Evolutionary conservation across 2,113 vertebrate species (phyloP).

Genomic region (Regulus satrapa): DNA sequence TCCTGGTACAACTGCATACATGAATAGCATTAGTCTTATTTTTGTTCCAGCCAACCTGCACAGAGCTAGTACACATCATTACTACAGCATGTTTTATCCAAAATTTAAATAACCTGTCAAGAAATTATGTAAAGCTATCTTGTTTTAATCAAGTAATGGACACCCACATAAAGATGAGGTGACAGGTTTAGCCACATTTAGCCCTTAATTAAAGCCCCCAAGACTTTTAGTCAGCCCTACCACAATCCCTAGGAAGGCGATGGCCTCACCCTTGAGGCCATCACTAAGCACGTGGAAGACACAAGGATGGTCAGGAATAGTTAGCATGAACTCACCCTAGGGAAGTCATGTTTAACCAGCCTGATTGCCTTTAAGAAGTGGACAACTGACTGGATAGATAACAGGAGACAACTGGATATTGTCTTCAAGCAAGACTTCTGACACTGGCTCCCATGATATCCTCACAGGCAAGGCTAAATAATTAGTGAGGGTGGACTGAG

Average conservation of each 20-base stretch:
- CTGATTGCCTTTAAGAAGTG: not conserved
- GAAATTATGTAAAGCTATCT: not conserved
- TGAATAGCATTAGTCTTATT: not conserved
- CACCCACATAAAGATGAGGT: not conserved
- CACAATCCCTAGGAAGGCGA: not conserved
- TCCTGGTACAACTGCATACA: accelerated
- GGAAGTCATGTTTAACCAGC: not conserved
- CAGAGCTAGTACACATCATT: not conserved
- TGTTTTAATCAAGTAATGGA: not conserved
- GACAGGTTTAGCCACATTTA: not conserved
- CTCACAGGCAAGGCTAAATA: not conserved
- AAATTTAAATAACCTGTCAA: not conserved
- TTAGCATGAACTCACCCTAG: not conserved
- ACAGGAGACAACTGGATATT: accelerated
- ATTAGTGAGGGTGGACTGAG: not conserved
- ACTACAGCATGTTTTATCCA: not conserved
- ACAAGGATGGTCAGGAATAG: not conserved
- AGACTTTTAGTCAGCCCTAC: not conserved
- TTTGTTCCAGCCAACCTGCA: not conserved
- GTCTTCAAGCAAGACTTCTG: not conserved
- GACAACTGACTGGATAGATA: not conserved
- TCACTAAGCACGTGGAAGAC: not conserved
- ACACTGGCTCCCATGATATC: not conserved
- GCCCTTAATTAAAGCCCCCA: not conserved
- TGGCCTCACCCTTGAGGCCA: not conserved